Percentiles rank a stretch among this genome's conserved stretches.
Evolutionary conservation across 1,140 invertebrate genomes (phyloP).

Genomic region (Trichonephila inaurata): DNA sequence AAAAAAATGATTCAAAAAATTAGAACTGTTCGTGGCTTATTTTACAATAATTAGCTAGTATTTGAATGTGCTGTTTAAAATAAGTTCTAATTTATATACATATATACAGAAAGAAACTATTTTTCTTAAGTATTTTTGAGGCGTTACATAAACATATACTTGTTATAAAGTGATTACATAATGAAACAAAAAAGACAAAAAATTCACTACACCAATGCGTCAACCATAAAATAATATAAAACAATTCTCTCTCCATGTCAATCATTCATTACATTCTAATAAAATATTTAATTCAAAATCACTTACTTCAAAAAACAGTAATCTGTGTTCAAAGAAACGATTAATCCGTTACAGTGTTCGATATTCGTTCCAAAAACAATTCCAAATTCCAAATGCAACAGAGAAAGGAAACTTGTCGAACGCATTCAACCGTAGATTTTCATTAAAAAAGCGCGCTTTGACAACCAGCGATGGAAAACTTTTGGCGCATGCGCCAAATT

Average conservation of each 20-base stretch:
- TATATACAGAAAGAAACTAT: no score
- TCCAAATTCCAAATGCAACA: background rate
- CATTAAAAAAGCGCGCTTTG: conserved; percentile 20
- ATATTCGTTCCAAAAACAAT: background rate
- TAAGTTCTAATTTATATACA: no score
- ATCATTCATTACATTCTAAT: background rate
- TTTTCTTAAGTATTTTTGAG: no score
- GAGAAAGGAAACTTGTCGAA: background rate
- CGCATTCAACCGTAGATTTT: conserved; percentile 16
- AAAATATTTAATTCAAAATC: background rate
- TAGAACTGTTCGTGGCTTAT: no score
- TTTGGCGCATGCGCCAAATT: background rate
- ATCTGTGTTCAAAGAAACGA: background rate
- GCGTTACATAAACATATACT: no score
- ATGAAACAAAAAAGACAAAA: no score
- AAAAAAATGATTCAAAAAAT: no score
- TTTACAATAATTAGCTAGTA: no score
- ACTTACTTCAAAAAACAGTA: background rate
- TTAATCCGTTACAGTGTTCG: background rate
- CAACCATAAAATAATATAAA: background rate
- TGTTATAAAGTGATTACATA: no score
- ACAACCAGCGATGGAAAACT: background rate
- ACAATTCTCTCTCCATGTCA: background rate
- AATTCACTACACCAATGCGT: background rate
- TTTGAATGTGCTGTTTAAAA: no score